Base-by-base conservation (phyloP, 2,797 vertebrate genomes). In the Anguilla megastoma region DNA sequence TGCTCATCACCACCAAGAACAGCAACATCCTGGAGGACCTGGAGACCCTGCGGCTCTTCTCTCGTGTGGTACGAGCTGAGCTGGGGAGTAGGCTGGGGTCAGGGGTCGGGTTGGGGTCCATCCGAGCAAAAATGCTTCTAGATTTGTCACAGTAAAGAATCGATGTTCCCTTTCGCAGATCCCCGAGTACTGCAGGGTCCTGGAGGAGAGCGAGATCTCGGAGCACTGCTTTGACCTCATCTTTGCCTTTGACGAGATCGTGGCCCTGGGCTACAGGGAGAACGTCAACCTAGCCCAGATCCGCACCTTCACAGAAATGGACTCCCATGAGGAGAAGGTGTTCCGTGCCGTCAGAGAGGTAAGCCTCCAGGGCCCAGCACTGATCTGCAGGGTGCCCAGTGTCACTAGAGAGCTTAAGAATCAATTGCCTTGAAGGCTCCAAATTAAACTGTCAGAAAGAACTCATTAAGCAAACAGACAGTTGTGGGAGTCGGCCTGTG, bases 251-350 rank as follows among this genome's bases (percentile, higher is more conserved):
- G 99, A 99, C 91, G 98, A 99, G 94, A 99, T 99, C 0, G 99
- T 99, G 1, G 98, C 99, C 0, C 95, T 99, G 50, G 99, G 99
- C 90, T 99, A 99, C 94, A 97, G 98, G 9, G 99, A 99, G 94
- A 99, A 98, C 0, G 99, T 99, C 60, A 99, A 99, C 90, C 93
- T 99, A 93, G 98, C 99, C 24, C 98, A 99, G 91, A 99, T 99
- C 92, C 97, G 99, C 88, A 99, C 98, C 90, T 99, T 99, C 94
- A 99, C 99, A 0, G 99, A 99, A 96, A 99, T 99, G 99, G 99
- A 99, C 88, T 99, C 98, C 0, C 99, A 99, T 0, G 99, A 99
- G 89, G 99, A 99, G 86, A 99, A 99, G 92, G 99, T 99, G 90
- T 99, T 99, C 97, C 96, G 98, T 58, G 99, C 98, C 0, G 98